Conservation (phyloP, 2,888 invertebrate genomes). For the Leptinotarsa tumamoca region DNA sequence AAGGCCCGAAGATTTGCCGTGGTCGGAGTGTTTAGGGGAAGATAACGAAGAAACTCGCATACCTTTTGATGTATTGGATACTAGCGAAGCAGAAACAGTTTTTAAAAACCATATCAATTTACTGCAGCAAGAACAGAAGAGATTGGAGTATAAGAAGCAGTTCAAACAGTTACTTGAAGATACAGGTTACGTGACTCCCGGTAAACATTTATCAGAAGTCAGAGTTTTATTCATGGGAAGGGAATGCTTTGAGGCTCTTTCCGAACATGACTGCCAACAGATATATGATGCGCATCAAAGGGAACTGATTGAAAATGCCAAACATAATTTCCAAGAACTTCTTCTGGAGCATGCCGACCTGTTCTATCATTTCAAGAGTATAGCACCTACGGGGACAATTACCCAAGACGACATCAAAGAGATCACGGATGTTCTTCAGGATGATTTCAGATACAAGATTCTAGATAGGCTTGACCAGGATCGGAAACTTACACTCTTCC, state of each 20-base stretch:
- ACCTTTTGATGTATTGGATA: slow-evolving; percentile 92
- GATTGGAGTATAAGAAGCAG: slow-evolving; percentile 93
- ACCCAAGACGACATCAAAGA: slow-evolving; percentile 95
- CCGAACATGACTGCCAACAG: slow-evolving; percentile 89
- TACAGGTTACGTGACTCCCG: slow-evolving; percentile 94
- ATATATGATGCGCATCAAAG: slow-evolving; percentile 95
- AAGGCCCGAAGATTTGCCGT: slow-evolving; percentile 80
- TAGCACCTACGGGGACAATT: slow-evolving; percentile 89
- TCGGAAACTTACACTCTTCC: slow-evolving; percentile 92
- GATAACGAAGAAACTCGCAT: slow-evolving; percentile 80
- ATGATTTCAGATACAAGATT: slow-evolving; percentile 95
- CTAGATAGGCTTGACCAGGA: slow-evolving; percentile 95
- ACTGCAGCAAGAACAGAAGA: slow-evolving; percentile 91
- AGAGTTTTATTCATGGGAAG: slow-evolving; percentile 92
- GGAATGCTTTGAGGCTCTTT: slow-evolving; percentile 92
- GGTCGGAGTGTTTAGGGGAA: slow-evolving; percentile 80
- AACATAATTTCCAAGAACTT: slow-evolving; percentile 92
- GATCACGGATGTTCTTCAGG: slow-evolving; percentile 90
- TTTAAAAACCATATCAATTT: slow-evolving; percentile 93
- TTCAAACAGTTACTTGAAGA: slow-evolving; percentile 94
- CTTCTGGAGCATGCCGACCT: slow-evolving; percentile 92
- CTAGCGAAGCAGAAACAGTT: slow-evolving; percentile 90
- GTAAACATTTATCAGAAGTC: slow-evolving; percentile 92
- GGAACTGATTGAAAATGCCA: slow-evolving; percentile 88
- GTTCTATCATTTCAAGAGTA: slow-evolving; percentile 92